Evolutionary conservation across 2,797 vertebrate species (phyloP).

Genomic region (Enteromius anoplus): DNA sequence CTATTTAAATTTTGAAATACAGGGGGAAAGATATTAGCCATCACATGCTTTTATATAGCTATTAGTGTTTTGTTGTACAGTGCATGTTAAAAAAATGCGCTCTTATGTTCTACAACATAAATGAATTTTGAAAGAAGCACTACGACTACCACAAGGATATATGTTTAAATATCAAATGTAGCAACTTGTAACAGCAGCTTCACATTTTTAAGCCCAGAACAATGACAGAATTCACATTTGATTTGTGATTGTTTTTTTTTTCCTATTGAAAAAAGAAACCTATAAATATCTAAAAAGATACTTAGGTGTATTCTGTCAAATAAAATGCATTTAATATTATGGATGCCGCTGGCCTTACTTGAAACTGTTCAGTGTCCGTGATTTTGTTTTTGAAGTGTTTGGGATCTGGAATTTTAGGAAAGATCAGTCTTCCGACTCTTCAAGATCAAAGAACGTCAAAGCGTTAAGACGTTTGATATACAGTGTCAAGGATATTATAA

Average conservation of each 20-base stretch:
- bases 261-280: background rate
- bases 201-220: background rate
- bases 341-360: conserved; percentile 68
- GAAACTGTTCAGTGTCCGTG: conserved; percentile 74
- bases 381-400: conserved; percentile 71
- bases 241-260: background rate
- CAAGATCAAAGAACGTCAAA: conserved; percentile 35
- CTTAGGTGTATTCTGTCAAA: background rate
- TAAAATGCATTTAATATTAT: background rate
- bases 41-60: background rate
- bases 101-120: background rate
- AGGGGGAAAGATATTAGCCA: background rate
- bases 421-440: conserved; percentile 71
- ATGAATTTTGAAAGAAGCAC: background rate
- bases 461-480: background rate
- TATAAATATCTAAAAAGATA: background rate
- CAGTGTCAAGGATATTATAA: background rate
- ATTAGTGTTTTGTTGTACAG: background rate
- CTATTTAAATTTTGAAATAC: conserved; percentile 15
- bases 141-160: background rate
- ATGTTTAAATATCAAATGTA: background rate
- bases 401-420: conserved; percentile 78
- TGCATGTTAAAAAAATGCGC: background rate
- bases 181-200: background rate
- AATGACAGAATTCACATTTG: background rate